These are phyloP conservation scores for Melanaphis sacchari DNA, from an alignment of 1,140 invertebrate genomes.

Conservation along the genomic window DNA sequence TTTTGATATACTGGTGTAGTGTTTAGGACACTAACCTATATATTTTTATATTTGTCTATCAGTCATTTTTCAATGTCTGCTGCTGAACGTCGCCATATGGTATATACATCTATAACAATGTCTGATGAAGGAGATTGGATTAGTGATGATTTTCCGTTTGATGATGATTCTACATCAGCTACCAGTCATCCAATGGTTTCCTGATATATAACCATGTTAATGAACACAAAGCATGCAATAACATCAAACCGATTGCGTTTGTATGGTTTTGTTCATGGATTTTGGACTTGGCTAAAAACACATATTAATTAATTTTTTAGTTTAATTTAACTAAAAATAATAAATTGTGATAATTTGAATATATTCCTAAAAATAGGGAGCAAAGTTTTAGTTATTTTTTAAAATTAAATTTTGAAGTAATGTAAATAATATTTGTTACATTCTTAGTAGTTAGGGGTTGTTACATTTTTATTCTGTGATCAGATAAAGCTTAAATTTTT, in stretches of 20 bases:
- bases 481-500: not conserved
- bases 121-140: constrained; percentile 53
- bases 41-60: constrained; percentile 48
- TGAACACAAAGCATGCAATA: constrained; percentile 49
- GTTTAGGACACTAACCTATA: not conserved
- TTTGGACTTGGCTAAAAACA: constrained; percentile 54
- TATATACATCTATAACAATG: constrained; percentile 52
- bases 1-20: constrained; percentile 14
- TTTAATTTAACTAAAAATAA: not conserved
- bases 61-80: constrained; percentile 55
- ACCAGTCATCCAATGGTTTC: constrained; percentile 53
- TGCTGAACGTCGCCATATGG: constrained; percentile 53
- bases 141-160: constrained; percentile 47
- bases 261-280: constrained; percentile 51
- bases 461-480: not conserved
- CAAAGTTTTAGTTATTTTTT: not conserved
- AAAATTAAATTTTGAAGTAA: not conserved
- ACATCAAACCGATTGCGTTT: constrained; percentile 47
- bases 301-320: constrained; percentile 39
- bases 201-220: constrained; percentile 54
- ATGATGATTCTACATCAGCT: constrained; percentile 49
- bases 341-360: constrained; percentile 33
- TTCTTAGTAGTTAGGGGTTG: not conserved
- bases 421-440: constrained; percentile 33
- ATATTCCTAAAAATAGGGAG: not conserved